These are phyloP conservation scores for Hippoglossus stenolepis DNA, from an alignment of 2,113 vertebrate genomes.

Conservation along the genomic window DNA sequence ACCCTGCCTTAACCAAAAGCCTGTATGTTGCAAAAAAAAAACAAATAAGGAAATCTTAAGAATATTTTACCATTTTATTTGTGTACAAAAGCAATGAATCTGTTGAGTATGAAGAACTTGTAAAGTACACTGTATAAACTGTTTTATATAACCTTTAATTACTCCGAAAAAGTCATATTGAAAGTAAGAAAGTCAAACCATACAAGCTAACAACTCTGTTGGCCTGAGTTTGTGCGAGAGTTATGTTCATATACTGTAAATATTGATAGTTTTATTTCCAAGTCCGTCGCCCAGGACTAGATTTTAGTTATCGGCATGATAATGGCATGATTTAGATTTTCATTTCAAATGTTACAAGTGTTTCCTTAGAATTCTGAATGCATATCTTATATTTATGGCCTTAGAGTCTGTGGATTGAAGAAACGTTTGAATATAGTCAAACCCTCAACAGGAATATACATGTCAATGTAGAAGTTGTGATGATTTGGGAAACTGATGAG, in stretches of 20 bases:
- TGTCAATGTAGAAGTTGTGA: not conserved
- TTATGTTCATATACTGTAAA: slow-evolving; percentile 35
- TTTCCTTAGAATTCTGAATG: slow-evolving; percentile 32
- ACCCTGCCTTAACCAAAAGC: slow-evolving; percentile 33
- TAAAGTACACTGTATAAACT: slow-evolving; percentile 44
- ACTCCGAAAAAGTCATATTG: slow-evolving; percentile 10
- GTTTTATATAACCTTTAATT: slow-evolving; percentile 50
- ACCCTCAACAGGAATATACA: too few species aligned
- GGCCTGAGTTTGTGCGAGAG: not conserved
- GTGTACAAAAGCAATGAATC: slow-evolving; percentile 38
- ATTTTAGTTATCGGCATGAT: slow-evolving; percentile 15
- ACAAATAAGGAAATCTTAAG: slow-evolving; percentile 9
- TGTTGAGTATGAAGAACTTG: slow-evolving; percentile 54
- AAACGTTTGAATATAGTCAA: slow-evolving; percentile 5
- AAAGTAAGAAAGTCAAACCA: slow-evolving; percentile 24
- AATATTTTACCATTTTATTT: slow-evolving; percentile 60
- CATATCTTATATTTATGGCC: slow-evolving; percentile 44
- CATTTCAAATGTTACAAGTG: slow-evolving; percentile 21
- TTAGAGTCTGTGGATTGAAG: slow-evolving; percentile 21
- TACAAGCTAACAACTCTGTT: not conserved
- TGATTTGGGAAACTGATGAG: slow-evolving; percentile 1
- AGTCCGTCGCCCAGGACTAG: not conserved
- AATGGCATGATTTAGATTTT: slow-evolving; percentile 22
- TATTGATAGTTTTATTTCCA: slow-evolving; percentile 11
- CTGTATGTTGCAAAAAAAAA: slow-evolving; percentile 23